Evolutionary conservation across 2,113 vertebrate genomes (phyloP), one percentile per base, ranked within the genome.

Genomic region (Puffinus mauretanicus): DNA sequence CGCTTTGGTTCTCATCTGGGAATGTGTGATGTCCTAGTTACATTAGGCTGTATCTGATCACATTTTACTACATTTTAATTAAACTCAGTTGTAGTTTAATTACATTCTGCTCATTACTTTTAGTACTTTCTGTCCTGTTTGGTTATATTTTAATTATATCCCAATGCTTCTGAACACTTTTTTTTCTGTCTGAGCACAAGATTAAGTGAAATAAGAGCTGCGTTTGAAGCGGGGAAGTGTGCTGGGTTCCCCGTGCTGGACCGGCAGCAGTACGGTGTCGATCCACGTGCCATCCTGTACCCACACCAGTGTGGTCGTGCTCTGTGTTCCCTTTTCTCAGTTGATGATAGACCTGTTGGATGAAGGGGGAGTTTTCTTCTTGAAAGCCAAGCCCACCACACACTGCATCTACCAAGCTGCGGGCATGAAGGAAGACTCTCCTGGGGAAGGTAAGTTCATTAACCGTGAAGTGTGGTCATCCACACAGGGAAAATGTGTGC

Each of bases 271-370:
- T 4, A 19, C 0, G 0, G 16, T 34, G 30, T 46, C 32, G 6
- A 11, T 62, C 60, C 10, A 2, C 0, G 0, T 67, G 21, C 51
- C 21, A 5, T 9, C 57, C 61, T 47, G 26, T 65, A 40, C 54
- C 51, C 54, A 82, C 52, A 38, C n/a, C 49, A 30, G 13, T 9
- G 34, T 7, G 13, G 1, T 6, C 5, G 0, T 77, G 64, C 49
- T 94, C 22, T 66, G 24, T 69, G 62, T 64, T 85, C 81, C 65
- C 65, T 77, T 88, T 90, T 36, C 86, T 47, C 82, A 99, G 99
- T 65, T 99, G 54, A 97, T 97, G 62, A 94, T 99, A 66, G 98
- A 98, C n/a, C 64, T 99, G 85, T 79, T 95, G 77, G 98, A 99
- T 96, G 96, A 98, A 75, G 71, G 88, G 5, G 96, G 96, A 36